A percentile compares a stretch with the other conserved stretches of the same genome.
Evolutionary conservation across 1,140 invertebrate species (phyloP).

Genomic region (Agrilus planipennis): DNA sequence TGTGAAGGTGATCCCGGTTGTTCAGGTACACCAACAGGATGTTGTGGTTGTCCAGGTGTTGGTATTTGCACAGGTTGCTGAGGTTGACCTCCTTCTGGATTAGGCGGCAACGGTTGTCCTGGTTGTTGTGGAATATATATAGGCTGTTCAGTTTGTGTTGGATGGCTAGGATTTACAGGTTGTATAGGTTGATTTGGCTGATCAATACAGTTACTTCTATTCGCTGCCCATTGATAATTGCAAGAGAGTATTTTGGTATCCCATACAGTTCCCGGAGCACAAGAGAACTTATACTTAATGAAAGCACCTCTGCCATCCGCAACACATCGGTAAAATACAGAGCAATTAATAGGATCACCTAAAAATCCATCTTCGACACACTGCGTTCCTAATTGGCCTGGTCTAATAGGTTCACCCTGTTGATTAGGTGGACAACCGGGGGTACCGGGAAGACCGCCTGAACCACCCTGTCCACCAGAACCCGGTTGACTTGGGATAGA

Average conservation of each 20-base stretch:
- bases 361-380: slow-evolving; percentile 28
- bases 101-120: slow-evolving; percentile 13
- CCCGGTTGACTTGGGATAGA: background rate
- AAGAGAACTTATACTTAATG: slow-evolving; percentile 46
- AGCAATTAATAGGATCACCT: slow-evolving; percentile 44
- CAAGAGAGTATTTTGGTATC: slow-evolving; percentile 3
- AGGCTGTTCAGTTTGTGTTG: slow-evolving; percentile 7
- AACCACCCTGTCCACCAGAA: background rate
- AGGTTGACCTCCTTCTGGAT: slow-evolving; percentile 15
- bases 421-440: too few species aligned
- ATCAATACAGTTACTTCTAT: slow-evolving; percentile 9
- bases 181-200: slow-evolving; percentile 12
- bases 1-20: slow-evolving; percentile 10
- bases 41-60: slow-evolving; percentile 9
- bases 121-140: slow-evolving; percentile 10
- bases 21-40: slow-evolving; percentile 12
- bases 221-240: slow-evolving; percentile 8
- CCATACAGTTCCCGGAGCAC: slow-evolving; percentile 46
- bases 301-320: slow-evolving; percentile 38
- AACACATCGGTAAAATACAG: slow-evolving; percentile 58
- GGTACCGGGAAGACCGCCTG: too few species aligned
- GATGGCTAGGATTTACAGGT: slow-evolving; percentile 4
- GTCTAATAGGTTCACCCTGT: too few species aligned
- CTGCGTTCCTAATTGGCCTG: slow-evolving; percentile 8
- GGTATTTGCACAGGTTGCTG: slow-evolving; percentile 16